A percentile compares a stretch with the other conserved stretches of the same genome.
Evolutionary conservation across 2,888 invertebrate species (phyloP).

Genomic region (Linnaemya vulpina): DNA sequence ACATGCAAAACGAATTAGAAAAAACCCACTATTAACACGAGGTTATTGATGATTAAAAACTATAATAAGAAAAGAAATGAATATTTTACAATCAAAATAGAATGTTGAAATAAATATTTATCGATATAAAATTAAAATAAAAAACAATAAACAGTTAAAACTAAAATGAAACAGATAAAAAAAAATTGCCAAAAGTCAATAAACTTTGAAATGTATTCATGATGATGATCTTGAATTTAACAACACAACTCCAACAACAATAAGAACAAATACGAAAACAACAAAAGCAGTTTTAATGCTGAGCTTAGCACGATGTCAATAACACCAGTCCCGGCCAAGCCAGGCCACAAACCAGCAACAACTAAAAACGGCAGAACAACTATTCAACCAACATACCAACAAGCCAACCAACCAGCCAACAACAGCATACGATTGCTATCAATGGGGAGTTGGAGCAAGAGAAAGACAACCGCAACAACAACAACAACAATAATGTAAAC

Average conservation of each 20-base stretch:
- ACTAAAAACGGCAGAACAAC: slow-evolving; percentile 70
- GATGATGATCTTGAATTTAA: slow-evolving; percentile 72
- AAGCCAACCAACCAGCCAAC: slow-evolving; percentile 18
- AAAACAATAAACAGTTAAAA: slow-evolving; percentile 57
- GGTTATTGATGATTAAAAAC: slow-evolving; percentile 41
- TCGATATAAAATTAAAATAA: slow-evolving; percentile 48
- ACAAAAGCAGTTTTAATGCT: slow-evolving; percentile 53
- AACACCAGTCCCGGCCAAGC: slow-evolving; percentile 63
- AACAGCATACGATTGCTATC: slow-evolving; percentile 1
- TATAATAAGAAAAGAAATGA: slow-evolving; percentile 13
- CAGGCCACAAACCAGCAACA: slow-evolving; percentile 57
- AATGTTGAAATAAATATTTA: slow-evolving; percentile 22
- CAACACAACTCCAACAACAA: slow-evolving; percentile 50
- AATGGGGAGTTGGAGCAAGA: slow-evolving; percentile 47
- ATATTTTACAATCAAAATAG: slow-evolving; percentile 1
- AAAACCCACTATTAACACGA: slow-evolving; percentile 38
- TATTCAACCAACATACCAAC: slow-evolving; percentile 58
- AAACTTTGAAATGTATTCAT: slow-evolving; percentile 71
- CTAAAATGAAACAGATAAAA: slow-evolving; percentile 42
- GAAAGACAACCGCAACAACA: slow-evolving; percentile 39
- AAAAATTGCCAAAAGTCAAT: slow-evolving; percentile 68
- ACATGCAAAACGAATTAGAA: slow-evolving; percentile 5
- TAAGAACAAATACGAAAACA: slow-evolving; percentile 3
- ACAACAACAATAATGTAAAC: slow-evolving; percentile 37
- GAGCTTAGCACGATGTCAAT: slow-evolving; percentile 71